A percentile compares a stretch with the other conserved stretches of the same genome.
Evolutionary conservation across 2,797 vertebrate genomes (phyloP).

Genomic region (Botia kubotai): DNA sequence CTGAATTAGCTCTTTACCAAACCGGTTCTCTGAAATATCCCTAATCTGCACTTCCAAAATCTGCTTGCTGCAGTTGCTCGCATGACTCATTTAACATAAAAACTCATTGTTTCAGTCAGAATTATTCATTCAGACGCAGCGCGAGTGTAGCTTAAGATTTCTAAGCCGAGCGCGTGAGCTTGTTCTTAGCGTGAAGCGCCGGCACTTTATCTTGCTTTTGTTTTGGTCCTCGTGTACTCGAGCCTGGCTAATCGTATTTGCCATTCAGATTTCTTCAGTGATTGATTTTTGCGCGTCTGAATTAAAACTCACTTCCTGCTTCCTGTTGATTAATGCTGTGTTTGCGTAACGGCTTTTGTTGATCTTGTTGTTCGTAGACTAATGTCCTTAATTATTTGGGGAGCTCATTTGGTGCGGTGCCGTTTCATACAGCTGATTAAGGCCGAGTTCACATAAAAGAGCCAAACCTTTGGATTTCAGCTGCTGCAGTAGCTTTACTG

Average conservation of each 20-base stretch:
- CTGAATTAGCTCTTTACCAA: slow-evolving; percentile 35
- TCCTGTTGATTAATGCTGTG: slow-evolving; percentile 53
- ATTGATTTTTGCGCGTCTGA: slow-evolving; percentile 70
- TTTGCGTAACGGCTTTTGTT: slow-evolving; percentile 55
- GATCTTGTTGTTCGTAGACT: slow-evolving; percentile 62
- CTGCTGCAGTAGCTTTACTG: slow-evolving; percentile 25
- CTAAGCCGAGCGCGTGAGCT: slow-evolving; percentile 11
- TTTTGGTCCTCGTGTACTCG: slow-evolving; percentile 67
- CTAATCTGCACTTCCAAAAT: slow-evolving; percentile 42
- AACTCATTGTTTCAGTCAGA: slow-evolving; percentile 36
- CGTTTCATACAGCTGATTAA: slow-evolving; percentile 38
- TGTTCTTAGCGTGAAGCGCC: slow-evolving; percentile 8
- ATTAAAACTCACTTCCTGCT: slow-evolving; percentile 62
- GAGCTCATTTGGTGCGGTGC: slow-evolving; percentile 36
- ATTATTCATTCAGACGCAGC: slow-evolving; percentile 45
- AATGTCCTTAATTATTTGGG: slow-evolving; percentile 67
- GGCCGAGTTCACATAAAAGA: slow-evolving; percentile 14
- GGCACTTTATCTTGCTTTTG: slow-evolving; percentile 68
- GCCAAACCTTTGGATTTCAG: slow-evolving; percentile 10
- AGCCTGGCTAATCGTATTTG: slow-evolving; percentile 74
- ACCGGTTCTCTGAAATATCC: slow-evolving; percentile 40
- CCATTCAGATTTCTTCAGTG: slow-evolving; percentile 69
- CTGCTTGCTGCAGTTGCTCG: slow-evolving; percentile 42
- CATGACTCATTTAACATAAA: slow-evolving; percentile 50
- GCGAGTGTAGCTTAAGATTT: slow-evolving; percentile 37